Base-by-base conservation (phyloP, 2,113 vertebrate genomes). In the Pipra filicauda region DNA sequence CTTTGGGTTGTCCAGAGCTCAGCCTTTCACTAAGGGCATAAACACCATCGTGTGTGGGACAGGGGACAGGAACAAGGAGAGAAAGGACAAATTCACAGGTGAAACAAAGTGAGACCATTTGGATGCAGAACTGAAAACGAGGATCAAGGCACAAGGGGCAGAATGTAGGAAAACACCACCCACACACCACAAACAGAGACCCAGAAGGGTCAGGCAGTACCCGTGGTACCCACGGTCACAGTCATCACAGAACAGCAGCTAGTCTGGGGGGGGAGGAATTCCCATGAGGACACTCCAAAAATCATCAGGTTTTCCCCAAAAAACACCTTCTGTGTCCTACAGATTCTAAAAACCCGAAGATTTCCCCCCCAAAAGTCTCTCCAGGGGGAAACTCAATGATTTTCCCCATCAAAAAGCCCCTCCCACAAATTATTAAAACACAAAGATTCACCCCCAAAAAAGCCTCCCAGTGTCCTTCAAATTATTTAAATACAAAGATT, bases 211-310 rank as follows among this genome's bases (percentile, higher is more conserved):
- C 97, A 99, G 98, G 97, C 99, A 99, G 98, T 99, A 99, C 99
- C 99, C 99, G 97, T 99, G 99, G 97, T 99, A 99, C 92, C 99
- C 99, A 92, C 99, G 98, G 98, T 99, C 99, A 94, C 99, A 99
- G 98, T 99, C 99, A 57, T 99, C 99, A 62, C 99, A 99, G 98
- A 99, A 99, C 95, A 99, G 98, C 51, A 99, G 98, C 98, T 99
- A 99, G 98, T 99, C 99, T 98, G 95, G 94, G 57, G 22, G 35
- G 11, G 37, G 37, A 11, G 49, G 14, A 27, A 51, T 51, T 51
- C 49, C 24, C 49, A 51, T 26, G 24, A 51, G 49, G 49, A 51
- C 49, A 51, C 12, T 26, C 49, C 49, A 24, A 27, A 51, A 51
- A 27, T 51, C 49, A 51, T 51, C 49, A 15, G 14, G 49, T 51